phyloP scores from a whole-genome alignment of 2,113 vertebrate genomes.

The Syrmaticus mikado region DNA sequence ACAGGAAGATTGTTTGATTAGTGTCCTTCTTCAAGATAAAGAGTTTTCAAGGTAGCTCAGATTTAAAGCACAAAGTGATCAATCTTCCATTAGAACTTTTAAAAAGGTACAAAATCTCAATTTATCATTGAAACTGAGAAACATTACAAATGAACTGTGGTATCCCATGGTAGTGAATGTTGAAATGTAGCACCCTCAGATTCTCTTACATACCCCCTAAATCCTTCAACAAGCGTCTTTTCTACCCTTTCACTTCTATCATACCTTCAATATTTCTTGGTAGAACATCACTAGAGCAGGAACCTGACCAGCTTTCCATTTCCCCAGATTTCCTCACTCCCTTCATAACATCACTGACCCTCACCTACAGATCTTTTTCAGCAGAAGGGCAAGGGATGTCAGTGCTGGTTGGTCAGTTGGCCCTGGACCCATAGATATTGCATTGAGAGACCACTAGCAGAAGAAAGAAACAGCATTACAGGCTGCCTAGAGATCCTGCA shows the following conservation, averaged over 20 bases:
- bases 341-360: neutral
- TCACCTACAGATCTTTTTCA: neutral
- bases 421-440: no score
- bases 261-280: accelerated
- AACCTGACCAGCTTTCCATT: neutral
- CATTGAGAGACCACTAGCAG: neutral
- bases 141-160: accelerated
- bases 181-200: neutral
- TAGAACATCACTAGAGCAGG: neutral
- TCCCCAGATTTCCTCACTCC: neutral
- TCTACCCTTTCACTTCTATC: neutral
- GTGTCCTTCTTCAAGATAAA: neutral
- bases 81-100: neutral
- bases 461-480: neutral
- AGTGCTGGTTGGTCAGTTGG: neutral
- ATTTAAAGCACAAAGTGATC: neutral
- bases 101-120: neutral
- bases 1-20: neutral
- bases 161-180: neutral
- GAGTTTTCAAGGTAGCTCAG: neutral
- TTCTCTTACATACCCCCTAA: neutral
- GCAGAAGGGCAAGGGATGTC: neutral
- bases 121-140: accelerated
- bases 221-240: neutral
- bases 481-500: neutral